phyloP scores from a whole-genome alignment of 2,888 invertebrate genomes.

The Scaptomyza tumidula region DNA sequence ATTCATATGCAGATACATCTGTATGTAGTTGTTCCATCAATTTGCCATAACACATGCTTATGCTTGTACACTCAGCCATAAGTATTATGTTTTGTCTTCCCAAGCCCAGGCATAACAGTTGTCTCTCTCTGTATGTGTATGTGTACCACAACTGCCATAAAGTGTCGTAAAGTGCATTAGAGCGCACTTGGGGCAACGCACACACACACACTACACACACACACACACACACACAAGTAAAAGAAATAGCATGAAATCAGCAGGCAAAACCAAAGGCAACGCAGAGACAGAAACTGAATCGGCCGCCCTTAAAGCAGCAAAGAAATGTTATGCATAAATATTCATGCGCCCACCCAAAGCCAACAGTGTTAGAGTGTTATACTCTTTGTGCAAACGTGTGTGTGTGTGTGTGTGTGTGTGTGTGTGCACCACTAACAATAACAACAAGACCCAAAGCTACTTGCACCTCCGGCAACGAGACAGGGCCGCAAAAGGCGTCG shows the following conservation, averaged over 20 bases:
- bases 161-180: slow-evolving; percentile 79
- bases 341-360: slow-evolving; percentile 55
- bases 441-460: slow-evolving; percentile 25
- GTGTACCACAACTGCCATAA: slow-evolving; percentile 59
- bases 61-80: slow-evolving; percentile 40
- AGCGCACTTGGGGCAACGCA: slow-evolving; percentile 66
- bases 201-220: slow-evolving; percentile 19
- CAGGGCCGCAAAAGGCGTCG: slow-evolving; percentile 31
- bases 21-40: slow-evolving; percentile 48
- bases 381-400: slow-evolving; percentile 1
- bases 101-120: slow-evolving; percentile 33
- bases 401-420: slow-evolving; percentile 1
- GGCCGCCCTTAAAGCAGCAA: slow-evolving; percentile 36
- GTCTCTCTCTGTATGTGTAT: background rate
- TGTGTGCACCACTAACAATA: slow-evolving; percentile 8
- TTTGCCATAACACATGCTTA: slow-evolving; percentile 58
- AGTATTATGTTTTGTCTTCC: slow-evolving; percentile 12
- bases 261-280: slow-evolving; percentile 42
- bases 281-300: slow-evolving; percentile 10
- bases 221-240: slow-evolving; percentile 13
- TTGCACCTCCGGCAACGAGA: slow-evolving; percentile 58
- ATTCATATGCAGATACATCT: slow-evolving; percentile 11
- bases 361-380: slow-evolving; percentile 11
- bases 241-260: slow-evolving; percentile 47
- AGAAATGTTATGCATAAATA: slow-evolving; percentile 65